These are phyloP conservation scores for Diplolepis rosae DNA, from an alignment of 2,888 invertebrate species.

Conservation along the genomic window DNA sequence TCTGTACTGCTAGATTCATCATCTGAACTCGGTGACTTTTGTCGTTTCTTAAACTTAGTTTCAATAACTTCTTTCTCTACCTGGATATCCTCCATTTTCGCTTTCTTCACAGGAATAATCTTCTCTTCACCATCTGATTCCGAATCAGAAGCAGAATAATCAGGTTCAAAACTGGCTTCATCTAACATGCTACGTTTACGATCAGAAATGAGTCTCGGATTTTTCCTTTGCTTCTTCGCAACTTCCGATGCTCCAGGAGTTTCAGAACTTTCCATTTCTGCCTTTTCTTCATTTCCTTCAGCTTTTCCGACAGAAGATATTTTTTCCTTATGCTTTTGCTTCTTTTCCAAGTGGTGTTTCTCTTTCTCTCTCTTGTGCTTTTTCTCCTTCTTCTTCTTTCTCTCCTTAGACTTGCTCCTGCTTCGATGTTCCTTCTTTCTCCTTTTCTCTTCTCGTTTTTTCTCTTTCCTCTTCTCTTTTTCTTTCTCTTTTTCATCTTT, in stretches of 20 bases:
- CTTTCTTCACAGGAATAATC: slow-evolving; percentile 57
- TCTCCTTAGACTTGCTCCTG: slow-evolving; percentile 66
- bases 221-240: slow-evolving; percentile 64
- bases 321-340: slow-evolving; percentile 68
- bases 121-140: slow-evolving; percentile 77
- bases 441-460: slow-evolving; percentile 61
- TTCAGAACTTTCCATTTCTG: slow-evolving; percentile 47
- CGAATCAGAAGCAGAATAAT: slow-evolving; percentile 82
- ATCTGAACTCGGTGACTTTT: slow-evolving; percentile 75
- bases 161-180: slow-evolving; percentile 84
- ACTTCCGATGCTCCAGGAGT: slow-evolving; percentile 49
- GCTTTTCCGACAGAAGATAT: slow-evolving; percentile 55
- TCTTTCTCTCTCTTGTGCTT: slow-evolving; percentile 74
- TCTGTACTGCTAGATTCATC: slow-evolving; percentile 75
- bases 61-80: slow-evolving; percentile 61
- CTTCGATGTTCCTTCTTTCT: slow-evolving; percentile 68
- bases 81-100: slow-evolving; percentile 56
- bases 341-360: slow-evolving; percentile 65
- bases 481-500: slow-evolving; percentile 63
- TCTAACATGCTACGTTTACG: slow-evolving; percentile 82
- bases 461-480: slow-evolving; percentile 62
- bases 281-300: slow-evolving; percentile 36
- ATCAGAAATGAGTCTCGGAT: slow-evolving; percentile 74
- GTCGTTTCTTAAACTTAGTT: slow-evolving; percentile 69
- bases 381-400: slow-evolving; percentile 73